Evolutionary conservation across 2,113 vertebrate genomes (phyloP).

Genomic region (Chroicocephalus ridibundus): DNA sequence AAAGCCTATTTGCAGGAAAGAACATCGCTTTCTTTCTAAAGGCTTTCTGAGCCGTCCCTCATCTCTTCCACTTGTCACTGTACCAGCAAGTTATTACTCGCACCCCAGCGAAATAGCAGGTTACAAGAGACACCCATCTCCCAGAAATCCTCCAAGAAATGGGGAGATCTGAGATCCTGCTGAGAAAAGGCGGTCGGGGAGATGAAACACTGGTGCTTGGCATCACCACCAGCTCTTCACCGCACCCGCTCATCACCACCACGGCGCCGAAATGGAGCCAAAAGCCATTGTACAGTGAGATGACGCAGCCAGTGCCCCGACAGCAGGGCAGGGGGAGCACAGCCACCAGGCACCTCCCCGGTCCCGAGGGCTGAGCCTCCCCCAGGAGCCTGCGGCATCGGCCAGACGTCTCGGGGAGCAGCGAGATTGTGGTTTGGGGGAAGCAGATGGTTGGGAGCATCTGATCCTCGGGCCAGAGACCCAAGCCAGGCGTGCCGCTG

Average conservation of each 20-base stretch:
- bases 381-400: background rate
- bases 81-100: background rate
- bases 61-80: background rate
- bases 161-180: background rate
- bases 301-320: fast-evolving
- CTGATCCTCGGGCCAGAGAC: background rate
- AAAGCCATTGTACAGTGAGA: fast-evolving
- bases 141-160: background rate
- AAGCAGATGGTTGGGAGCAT: background rate
- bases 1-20: background rate
- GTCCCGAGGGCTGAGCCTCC: background rate
- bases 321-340: background rate
- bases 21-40: background rate
- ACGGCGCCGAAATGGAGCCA: fast-evolving
- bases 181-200: background rate
- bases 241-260: background rate
- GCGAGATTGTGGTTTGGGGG: background rate
- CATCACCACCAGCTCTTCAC: background rate
- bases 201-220: fast-evolving
- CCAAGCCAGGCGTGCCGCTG: fast-evolving
- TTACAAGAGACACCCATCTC: background rate
- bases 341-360: fast-evolving
- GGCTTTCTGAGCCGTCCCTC: background rate
- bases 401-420: background rate
- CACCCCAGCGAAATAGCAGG: background rate